A percentile compares a stretch with the other conserved stretches of the same genome.
These are phyloP conservation scores for Palloptera scutellata DNA, from an alignment of 2,888 invertebrate species.

Conservation along the genomic window DNA sequence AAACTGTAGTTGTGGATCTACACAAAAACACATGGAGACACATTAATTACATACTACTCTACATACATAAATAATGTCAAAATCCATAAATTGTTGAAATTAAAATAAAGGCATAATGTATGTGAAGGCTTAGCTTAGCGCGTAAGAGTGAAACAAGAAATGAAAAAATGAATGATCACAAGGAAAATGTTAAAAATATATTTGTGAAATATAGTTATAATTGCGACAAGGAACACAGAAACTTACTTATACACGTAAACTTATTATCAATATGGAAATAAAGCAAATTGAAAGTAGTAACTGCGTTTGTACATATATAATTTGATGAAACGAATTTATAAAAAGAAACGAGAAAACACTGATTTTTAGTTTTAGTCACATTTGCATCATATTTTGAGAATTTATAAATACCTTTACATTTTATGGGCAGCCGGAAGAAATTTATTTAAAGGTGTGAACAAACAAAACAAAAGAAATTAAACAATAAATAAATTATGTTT, in stretches of 20 bases:
- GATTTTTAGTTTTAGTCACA: not conserved
- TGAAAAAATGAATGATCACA: slow-evolving; percentile 23
- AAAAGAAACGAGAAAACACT: slow-evolving; percentile 28
- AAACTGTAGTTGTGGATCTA: no score
- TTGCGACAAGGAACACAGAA: slow-evolving; percentile 29
- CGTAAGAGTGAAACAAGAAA: slow-evolving; percentile 7
- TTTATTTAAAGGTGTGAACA: no score
- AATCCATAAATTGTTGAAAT: no score
- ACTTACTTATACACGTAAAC: slow-evolving; percentile 39
- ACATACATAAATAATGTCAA: no score
- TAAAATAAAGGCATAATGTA: no score
- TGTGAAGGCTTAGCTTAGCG: not conserved
- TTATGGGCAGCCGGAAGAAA: no score
- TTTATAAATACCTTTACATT: no score
- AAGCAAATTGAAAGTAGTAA: slow-evolving; percentile 24
- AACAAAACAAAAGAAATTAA: slow-evolving; percentile 15
- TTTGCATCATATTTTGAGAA: no score
- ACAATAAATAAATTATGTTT: slow-evolving; percentile 9
- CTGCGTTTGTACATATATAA: slow-evolving; percentile 24
- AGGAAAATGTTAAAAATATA: not conserved
- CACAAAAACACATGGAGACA: no score
- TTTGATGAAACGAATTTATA: slow-evolving; percentile 35
- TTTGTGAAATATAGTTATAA: slow-evolving; percentile 25
- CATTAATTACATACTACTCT: no score
- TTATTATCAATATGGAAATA: slow-evolving; percentile 36